A percentile compares a stretch with the other conserved stretches of the same genome.
phyloP scores from a whole-genome alignment of 2,797 vertebrate genomes.

The Meriones psammophilus region DNA sequence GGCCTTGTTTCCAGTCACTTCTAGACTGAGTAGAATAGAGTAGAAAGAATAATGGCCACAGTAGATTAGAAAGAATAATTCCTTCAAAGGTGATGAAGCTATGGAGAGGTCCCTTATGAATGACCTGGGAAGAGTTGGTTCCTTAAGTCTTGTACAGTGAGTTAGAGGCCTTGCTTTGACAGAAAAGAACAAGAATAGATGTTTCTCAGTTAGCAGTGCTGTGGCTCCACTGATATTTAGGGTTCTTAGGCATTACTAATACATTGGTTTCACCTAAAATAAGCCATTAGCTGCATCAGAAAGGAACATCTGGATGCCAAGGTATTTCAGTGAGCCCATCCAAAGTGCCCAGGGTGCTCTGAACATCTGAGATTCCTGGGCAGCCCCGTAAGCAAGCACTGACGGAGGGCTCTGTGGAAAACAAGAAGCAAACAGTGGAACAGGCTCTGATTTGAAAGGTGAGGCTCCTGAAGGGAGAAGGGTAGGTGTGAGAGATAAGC shows the following conservation, averaged over 20 bases:
- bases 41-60: no score
- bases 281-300: not conserved
- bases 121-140: not conserved
- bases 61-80: no score
- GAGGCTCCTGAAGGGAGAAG: not conserved
- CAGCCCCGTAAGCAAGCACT: fast-evolving
- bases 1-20: not conserved
- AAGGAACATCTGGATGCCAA: not conserved
- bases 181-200: not conserved
- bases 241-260: not conserved
- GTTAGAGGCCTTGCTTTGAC: not conserved
- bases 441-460: not conserved
- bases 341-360: not conserved
- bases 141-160: not conserved
- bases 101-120: not conserved
- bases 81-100: not conserved
- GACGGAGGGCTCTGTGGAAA: not conserved
- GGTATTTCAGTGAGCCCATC: not conserved
- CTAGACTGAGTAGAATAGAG: not conserved
- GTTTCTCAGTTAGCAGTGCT: not conserved
- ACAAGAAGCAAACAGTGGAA: slow-evolving; percentile 7
- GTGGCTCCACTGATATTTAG: not conserved
- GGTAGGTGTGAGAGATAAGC: not conserved
- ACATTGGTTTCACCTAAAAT: not conserved
- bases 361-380: not conserved